These are phyloP conservation scores for Catocala sponsa DNA, from an alignment of 2,888 invertebrate genomes.

Conservation along the genomic window DNA sequence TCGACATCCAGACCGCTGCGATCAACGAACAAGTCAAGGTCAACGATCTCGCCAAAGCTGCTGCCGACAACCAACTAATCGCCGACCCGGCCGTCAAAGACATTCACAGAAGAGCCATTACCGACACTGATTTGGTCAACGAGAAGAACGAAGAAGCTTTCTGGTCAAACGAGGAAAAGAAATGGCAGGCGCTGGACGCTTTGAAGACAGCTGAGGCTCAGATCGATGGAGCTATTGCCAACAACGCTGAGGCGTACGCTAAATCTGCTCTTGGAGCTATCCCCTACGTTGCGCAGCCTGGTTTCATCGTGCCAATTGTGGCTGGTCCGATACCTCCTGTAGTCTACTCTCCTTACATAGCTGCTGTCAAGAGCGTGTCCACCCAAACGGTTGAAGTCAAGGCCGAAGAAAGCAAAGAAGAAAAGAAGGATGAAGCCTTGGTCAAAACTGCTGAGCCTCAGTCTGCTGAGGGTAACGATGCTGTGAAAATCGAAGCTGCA, in stretches of 20 bases:
- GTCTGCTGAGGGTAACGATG: conserved; percentile 6
- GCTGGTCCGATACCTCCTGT: conserved; percentile 44
- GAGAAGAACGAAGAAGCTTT: conserved; percentile 63
- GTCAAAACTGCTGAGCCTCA: conserved; percentile 23
- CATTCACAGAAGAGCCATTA: conserved; percentile 54
- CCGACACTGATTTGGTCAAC: conserved; percentile 60
- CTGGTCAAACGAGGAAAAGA: conserved; percentile 76
- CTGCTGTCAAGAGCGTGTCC: conserved; percentile 15
- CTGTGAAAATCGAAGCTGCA: conserved; percentile 14
- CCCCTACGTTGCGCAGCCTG: conserved; percentile 21
- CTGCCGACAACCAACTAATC: conserved; percentile 65
- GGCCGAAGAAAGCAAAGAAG: conserved; percentile 48
- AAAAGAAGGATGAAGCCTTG: conserved; percentile 43
- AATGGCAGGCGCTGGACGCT: conserved; percentile 79
- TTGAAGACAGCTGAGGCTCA: conserved; percentile 73
- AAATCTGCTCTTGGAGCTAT: conserved; percentile 53
- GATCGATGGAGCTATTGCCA: conserved; percentile 69
- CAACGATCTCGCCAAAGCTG: conserved; percentile 62
- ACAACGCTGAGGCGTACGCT: conserved; percentile 59
- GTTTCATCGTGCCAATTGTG: conserved; percentile 29
- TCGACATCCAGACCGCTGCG: conserved; percentile 77
- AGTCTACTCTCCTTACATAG: conserved; percentile 34
- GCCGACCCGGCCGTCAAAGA: conserved; percentile 56
- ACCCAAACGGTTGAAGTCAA: conserved; percentile 34
- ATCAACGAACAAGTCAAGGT: conserved; percentile 66